phyloP scores from a whole-genome alignment of 2,797 vertebrate genomes.

The Anguilla anguilla region DNA sequence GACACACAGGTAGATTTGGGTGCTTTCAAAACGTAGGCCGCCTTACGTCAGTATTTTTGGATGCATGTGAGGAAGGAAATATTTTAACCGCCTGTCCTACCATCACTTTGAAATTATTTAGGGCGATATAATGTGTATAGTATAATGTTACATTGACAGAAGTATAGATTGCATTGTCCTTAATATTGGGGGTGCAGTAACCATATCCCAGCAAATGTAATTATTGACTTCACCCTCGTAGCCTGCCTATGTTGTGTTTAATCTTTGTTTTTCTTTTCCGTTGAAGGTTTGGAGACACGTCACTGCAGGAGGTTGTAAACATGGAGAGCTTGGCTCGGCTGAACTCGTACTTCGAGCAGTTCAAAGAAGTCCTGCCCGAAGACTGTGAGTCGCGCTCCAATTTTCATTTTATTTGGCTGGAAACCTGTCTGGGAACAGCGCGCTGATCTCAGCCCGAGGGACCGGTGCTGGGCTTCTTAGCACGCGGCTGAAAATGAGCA shows the following conservation, averaged over 20 bases:
- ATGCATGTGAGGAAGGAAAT: neutral
- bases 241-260: neutral
- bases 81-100: neutral
- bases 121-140: too few relatives aligned
- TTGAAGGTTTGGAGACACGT: constrained; percentile 93
- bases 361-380: constrained; percentile 96
- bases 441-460: neutral
- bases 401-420: neutral
- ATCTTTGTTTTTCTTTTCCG: constrained; percentile 17
- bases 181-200: too few relatives aligned
- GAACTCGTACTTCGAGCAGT: constrained; percentile 96
- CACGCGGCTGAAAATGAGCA: neutral
- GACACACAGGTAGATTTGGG: too few relatives aligned
- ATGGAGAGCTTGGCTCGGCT: constrained; percentile 89
- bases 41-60: too few relatives aligned
- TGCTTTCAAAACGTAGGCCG: too few relatives aligned
- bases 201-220: too few relatives aligned
- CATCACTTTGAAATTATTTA: neutral
- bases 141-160: too few relatives aligned
- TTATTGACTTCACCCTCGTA: neutral
- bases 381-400: constrained; percentile 48
- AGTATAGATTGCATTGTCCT: too few relatives aligned
- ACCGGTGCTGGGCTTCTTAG: neutral
- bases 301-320: constrained; percentile 93
- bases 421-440: neutral